Evolutionary conservation across 2,113 vertebrate species (phyloP), one percentile per base, ranked within the genome.

Genomic region (Campylorhamphus procurvoides): DNA sequence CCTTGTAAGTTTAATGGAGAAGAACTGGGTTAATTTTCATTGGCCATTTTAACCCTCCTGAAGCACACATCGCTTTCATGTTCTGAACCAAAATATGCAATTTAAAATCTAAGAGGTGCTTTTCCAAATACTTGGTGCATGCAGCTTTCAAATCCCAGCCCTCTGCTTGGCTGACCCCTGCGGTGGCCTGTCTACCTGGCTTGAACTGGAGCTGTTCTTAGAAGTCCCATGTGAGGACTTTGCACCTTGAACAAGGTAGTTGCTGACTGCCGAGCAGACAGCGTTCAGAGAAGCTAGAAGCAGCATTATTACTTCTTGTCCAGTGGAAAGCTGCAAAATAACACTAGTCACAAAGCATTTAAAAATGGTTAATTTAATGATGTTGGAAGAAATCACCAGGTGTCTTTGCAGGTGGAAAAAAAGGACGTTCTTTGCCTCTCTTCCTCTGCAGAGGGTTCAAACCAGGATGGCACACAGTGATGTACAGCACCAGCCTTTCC

Each of bases 51-150:
- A 96, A 87, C 92, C 95, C 86, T 90, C 88, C 76, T 73, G 92
- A 92, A 96, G 93, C 88, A 96, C 76, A 93, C 66, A 86, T 87
- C 3, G 77, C 92, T 96, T 94, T 94, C 92, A 82, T 93, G 90
- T 93, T 97, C 88, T 94, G 80, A 97, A 97, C 92, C 94, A 94
- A 96, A 94, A 96, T 97, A 95, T 96, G 96, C 96, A 97, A 96
- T 95, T 94, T 84, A 90, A 95, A 96, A 93, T 84, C 82, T 86
- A 90, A 92, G 93, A 97, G 96, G 96, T 96, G 95, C 95, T 96
- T 96, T 96, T 97, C 96, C 94, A 83, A 93, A 93, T 71, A 96
- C 87, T 90, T 96, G 95, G 95, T 96, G 93, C 93, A 94, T 79
- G 82, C 95, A 95, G 94, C 93, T 96, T 97, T 93, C 87, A 62